Conservation (phyloP, 2,888 invertebrate species). For the Crematogaster levior region DNA sequence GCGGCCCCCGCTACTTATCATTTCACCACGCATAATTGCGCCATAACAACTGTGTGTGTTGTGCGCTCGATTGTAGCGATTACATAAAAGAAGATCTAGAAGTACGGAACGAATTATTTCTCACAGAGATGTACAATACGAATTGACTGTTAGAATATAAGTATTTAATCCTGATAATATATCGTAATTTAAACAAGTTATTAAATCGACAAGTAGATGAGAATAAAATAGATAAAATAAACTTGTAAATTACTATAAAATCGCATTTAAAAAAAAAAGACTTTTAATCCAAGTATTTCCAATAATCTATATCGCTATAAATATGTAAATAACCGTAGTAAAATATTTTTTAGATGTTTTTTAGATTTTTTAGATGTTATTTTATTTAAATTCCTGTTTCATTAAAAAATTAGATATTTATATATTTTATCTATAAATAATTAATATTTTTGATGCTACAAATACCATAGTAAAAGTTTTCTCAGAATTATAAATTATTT, state of each 20-base stretch:
- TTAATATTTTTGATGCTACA: background rate
- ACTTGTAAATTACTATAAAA: background rate
- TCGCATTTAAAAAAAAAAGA: background rate
- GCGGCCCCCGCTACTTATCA: slow-evolving; percentile 50
- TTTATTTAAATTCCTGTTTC: background rate
- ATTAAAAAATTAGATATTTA: background rate
- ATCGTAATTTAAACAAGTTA: background rate
- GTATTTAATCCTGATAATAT: background rate
- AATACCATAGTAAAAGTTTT: background rate
- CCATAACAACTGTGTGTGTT: slow-evolving; percentile 30
- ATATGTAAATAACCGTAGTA: background rate
- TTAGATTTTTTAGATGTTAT: background rate
- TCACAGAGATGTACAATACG: slow-evolving; percentile 14
- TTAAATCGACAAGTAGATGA: slow-evolving; percentile 20
- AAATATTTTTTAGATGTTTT: background rate
- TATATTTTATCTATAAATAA: background rate
- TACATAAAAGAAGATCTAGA: slow-evolving; percentile 33
- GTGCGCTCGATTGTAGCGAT: slow-evolving; percentile 27
- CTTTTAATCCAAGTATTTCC: background rate
- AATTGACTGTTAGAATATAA: slow-evolving; percentile 20
- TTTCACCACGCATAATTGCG: slow-evolving; percentile 52
- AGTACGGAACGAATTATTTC: slow-evolving; percentile 13
- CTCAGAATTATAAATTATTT: background rate
- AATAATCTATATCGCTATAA: background rate
- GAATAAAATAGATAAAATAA: background rate